Evolutionary conservation across 2,797 vertebrate species (phyloP), one percentile per base, ranked within the genome.

Genomic region (Sorex maritimensis): DNA sequence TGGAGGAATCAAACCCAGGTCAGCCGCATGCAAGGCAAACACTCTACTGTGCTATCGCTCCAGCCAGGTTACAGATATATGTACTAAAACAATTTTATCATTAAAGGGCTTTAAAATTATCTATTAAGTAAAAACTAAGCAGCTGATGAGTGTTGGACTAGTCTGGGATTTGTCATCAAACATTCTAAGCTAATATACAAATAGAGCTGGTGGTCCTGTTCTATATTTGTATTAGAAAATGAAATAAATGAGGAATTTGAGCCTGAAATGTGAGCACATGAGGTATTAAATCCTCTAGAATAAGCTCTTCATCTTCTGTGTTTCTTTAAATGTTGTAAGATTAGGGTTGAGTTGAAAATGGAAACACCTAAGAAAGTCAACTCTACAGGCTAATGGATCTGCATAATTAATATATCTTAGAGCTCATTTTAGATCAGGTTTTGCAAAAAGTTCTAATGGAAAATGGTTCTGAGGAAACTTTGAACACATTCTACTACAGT

Each of bases 61-160:
- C 34, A 34, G 34, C 34, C 34, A 34, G 68, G 71, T 46, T 96
- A 74, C 92, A 86, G 85, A 92, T 94, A 81, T 86, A 30, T 78
- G 69, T 63, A 49, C 82, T 75, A 88, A 94, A 84, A 94, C 88
- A 84, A 88, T 79, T 26, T 67, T 86, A 94, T 95, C 17, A 69
- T 67, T 74, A 92, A 21, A 93, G 61, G 69, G 6, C 72, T 95
- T 73, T 71, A 78, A 96, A 95, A 91, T 88, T 14, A 77, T 92
- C 72, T 96, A 44, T 95, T 96, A 95, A 69, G 92, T 92, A 23
- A 73, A 69, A 9, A 93, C 77, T 86, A 93, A 91, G 73, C 38
- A 52, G 23, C 52, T 82, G 7, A 61, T 73, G 61, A 34, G 38
- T 46, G 52, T n/a, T 72, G 78, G n/a, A 73, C 9, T 75, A 72